Percentiles rank a stretch among this genome's conserved stretches.
phyloP scores from a whole-genome alignment of 2,888 invertebrate genomes.

The Cephus pulcher region DNA sequence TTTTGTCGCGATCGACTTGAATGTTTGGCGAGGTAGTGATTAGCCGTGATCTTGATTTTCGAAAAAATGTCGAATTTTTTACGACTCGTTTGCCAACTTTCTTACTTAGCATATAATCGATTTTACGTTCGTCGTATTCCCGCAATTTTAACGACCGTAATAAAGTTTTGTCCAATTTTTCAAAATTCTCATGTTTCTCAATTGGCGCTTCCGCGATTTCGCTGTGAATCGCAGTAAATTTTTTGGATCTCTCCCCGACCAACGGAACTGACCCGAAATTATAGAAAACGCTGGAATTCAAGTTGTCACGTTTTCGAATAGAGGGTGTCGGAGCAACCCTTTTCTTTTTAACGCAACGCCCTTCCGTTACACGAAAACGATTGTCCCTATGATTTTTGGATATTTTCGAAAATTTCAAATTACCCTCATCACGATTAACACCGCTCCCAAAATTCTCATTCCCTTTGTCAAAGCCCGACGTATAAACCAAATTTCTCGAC shows the following conservation, averaged over 20 bases:
- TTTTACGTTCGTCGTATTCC: background rate
- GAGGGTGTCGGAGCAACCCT: constrained; percentile 17
- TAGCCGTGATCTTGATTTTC: background rate
- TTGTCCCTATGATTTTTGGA: background rate
- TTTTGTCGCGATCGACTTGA: constrained; percentile 22
- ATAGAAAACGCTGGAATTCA: background rate
- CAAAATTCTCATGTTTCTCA: background rate
- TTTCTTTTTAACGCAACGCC: constrained; percentile 6
- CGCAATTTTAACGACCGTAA: background rate
- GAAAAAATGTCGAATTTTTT: background rate
- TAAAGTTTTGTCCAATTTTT: background rate
- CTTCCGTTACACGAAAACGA: background rate
- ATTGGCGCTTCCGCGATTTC: background rate
- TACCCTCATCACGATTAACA: background rate
- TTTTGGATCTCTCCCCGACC: background rate
- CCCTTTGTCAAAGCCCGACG: background rate
- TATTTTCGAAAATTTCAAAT: background rate
- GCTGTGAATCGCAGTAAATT: background rate
- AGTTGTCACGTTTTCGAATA: constrained; percentile 12
- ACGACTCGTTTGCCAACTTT: background rate
- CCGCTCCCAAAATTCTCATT: background rate
- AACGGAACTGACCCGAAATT: background rate
- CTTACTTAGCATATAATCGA: background rate
- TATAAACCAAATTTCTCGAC: background rate
- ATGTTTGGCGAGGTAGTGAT: constrained; percentile 29